These are phyloP conservation scores for Triplophysa siluroides DNA, from an alignment of 2,113 vertebrate genomes.

Conservation along the genomic window DNA sequence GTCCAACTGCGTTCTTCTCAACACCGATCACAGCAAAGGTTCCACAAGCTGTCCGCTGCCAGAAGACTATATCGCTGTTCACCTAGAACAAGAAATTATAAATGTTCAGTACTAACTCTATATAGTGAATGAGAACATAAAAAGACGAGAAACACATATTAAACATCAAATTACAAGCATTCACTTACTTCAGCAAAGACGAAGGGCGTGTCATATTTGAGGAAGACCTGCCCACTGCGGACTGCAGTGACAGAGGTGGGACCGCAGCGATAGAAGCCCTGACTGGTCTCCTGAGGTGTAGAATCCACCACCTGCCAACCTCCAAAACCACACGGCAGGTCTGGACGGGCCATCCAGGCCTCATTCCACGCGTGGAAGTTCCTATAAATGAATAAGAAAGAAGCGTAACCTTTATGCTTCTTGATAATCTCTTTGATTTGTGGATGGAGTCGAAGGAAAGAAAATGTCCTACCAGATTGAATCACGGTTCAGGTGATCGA, in stretches of 20 bases:
- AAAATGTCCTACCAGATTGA: conserved; percentile 80
- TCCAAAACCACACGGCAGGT: conserved; percentile 76
- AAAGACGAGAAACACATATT: not conserved
- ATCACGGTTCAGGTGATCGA: conserved; percentile 80
- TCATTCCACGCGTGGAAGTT: conserved; percentile 95
- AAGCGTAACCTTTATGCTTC: no score
- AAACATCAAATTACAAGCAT: no score
- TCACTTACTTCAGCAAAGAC: conserved; percentile 86
- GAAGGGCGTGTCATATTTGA: conserved; percentile 82
- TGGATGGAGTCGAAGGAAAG: not conserved
- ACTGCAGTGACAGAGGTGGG: conserved; percentile 84
- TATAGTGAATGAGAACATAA: not conserved
- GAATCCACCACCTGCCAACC: conserved; percentile 88
- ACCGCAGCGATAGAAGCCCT: conserved; percentile 86
- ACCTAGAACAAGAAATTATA: conserved; percentile 70
- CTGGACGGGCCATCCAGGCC: conserved; percentile 88
- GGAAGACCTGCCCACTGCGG: conserved; percentile 82
- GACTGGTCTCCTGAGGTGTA: conserved; percentile 87
- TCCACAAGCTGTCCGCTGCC: conserved; percentile 79
- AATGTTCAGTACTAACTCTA: no score
- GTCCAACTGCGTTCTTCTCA: conserved; percentile 82
- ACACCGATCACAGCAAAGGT: conserved; percentile 78
- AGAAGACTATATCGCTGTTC: conserved; percentile 90
- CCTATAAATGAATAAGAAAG: conserved; percentile 66
- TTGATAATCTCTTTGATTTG: not conserved